These are phyloP conservation scores for Erpornis zantholeuca DNA, from an alignment of 2,113 vertebrate genomes.

Conservation along the genomic window DNA sequence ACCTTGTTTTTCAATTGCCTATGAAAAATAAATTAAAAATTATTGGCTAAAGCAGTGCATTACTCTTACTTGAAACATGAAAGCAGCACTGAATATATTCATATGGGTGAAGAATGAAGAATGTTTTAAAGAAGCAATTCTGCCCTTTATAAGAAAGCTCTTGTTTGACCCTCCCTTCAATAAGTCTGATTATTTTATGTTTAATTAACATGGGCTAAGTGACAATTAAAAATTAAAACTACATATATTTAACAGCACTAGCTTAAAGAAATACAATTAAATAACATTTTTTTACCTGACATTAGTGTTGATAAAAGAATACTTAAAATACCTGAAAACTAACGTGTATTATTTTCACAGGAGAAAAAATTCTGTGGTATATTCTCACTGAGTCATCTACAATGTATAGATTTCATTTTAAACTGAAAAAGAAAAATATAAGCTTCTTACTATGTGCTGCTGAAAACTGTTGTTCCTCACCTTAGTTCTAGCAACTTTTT, in stretches of 20 bases:
- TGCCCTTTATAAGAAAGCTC: background rate
- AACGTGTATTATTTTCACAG: background rate
- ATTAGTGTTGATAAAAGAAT: background rate
- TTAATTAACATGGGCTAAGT: background rate
- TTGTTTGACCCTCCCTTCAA: background rate
- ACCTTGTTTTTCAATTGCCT: background rate
- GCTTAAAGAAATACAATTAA: background rate
- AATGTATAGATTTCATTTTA: background rate
- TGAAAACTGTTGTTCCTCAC: background rate
- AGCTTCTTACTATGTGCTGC: background rate
- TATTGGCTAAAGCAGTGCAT: background rate
- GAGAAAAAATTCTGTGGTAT: background rate
- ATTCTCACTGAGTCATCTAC: background rate
- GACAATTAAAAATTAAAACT: background rate
- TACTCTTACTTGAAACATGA: background rate
- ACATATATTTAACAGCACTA: background rate
- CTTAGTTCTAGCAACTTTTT: background rate
- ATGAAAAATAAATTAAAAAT: background rate
- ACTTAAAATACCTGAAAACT: background rate
- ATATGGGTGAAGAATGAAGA: background rate
- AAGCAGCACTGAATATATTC: background rate
- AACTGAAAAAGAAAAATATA: background rate
- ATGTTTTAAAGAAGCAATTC: background rate
- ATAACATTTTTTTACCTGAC: background rate
- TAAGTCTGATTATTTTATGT: background rate